These are phyloP conservation scores for Ormyrus rosae DNA, from an alignment of 2,888 invertebrate genomes.

Conservation along the genomic window DNA sequence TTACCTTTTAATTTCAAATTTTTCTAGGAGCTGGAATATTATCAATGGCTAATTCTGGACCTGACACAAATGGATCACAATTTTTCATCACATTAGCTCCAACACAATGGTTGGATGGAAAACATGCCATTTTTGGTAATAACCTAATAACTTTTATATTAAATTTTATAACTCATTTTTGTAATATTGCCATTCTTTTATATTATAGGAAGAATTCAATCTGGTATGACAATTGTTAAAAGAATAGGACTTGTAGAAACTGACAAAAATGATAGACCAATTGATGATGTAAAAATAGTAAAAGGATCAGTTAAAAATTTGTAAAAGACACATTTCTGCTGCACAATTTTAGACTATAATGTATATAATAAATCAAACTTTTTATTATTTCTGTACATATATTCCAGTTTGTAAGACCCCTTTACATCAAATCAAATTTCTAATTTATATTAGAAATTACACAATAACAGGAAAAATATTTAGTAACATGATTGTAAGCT, in stretches of 20 bases:
- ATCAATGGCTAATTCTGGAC: constrained; percentile 99
- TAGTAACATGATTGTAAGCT: too few species aligned
- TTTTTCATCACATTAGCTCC: constrained; percentile 98
- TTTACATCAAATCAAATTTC: neutral
- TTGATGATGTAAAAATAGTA: constrained; percentile 90
- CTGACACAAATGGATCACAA: constrained; percentile 97
- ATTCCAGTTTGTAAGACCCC: neutral
- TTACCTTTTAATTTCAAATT: neutral
- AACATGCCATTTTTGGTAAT: constrained; percentile 95
- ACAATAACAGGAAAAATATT: too few species aligned
- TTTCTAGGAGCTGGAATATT: constrained; percentile 82
- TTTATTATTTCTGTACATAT: constrained; percentile 6
- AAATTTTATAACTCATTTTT: constrained; percentile 14
- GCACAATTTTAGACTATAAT: constrained; percentile 17
- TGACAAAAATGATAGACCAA: constrained; percentile 93
- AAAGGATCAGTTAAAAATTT: constrained; percentile 77
- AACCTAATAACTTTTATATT: constrained; percentile 54
- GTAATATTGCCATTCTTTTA: constrained; percentile 54
- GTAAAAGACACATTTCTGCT: constrained; percentile 25
- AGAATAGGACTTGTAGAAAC: constrained; percentile 96
- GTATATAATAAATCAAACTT: constrained; percentile 21
- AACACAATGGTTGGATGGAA: constrained; percentile 98
- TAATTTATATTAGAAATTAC: too few species aligned
- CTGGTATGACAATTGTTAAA: constrained; percentile 94
- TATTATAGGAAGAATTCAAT: constrained; percentile 82